phyloP scores from a whole-genome alignment of 2,797 vertebrate species.

The Staurois parvus region DNA sequence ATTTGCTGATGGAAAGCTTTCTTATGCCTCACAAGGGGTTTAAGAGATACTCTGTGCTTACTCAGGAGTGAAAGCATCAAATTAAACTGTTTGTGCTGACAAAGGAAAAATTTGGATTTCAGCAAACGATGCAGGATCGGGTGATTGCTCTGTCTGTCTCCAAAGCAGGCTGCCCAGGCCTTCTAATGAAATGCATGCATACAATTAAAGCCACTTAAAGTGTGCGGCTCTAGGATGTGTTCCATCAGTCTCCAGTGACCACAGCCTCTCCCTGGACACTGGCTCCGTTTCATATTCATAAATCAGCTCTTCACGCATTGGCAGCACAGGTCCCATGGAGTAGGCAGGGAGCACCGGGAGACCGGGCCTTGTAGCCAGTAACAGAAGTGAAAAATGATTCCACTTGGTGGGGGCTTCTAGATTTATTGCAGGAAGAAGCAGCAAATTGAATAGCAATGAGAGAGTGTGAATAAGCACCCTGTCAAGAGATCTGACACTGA shows the following conservation, averaged over 20 bases:
- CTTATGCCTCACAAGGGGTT: constrained; percentile 79
- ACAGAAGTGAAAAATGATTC: constrained; percentile 78
- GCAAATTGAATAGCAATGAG: constrained; percentile 91
- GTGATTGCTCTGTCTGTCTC: constrained; percentile 87
- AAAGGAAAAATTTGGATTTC: constrained; percentile 93
- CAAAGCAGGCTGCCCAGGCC: constrained; percentile 82
- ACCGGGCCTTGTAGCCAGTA: constrained; percentile 70
- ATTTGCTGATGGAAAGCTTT: constrained; percentile 78
- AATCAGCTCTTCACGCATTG: constrained; percentile 76
- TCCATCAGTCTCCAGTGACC: constrained; percentile 75
- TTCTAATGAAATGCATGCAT: constrained; percentile 89
- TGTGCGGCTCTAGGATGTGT: constrained; percentile 69
- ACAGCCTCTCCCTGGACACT: constrained; percentile 67
- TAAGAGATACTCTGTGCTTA: constrained; percentile 88
- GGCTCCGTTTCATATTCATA: constrained; percentile 76
- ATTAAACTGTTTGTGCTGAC: constrained; percentile 98
- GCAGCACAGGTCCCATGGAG: constrained; percentile 70
- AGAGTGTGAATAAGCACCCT: constrained; percentile 85
- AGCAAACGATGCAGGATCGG: constrained; percentile 92
- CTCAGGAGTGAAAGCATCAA: constrained; percentile 95
- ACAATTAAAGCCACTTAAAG: constrained; percentile 82
- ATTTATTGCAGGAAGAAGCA: constrained; percentile 77
- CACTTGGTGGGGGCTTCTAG: constrained; percentile 67
- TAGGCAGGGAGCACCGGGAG: constrained; percentile 69
- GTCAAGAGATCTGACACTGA: constrained; percentile 88